Evolutionary conservation across 2,797 vertebrate genomes (phyloP).

Genomic region (Ctenosaura bakeri): DNA sequence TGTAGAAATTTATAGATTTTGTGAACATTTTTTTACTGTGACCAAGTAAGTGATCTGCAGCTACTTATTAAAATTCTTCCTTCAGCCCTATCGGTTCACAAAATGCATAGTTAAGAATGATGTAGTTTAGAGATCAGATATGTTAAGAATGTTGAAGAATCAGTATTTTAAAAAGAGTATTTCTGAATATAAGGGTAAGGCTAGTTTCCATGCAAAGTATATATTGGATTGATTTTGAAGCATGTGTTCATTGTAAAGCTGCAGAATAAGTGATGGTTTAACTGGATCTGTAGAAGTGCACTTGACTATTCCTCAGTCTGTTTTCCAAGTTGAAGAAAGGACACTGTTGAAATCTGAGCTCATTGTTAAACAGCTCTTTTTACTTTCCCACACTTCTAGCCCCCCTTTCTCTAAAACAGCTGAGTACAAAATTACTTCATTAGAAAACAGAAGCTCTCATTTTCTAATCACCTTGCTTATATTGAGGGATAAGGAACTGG

Average conservation of each 20-base stretch:
- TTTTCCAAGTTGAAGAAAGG: conserved; percentile 4
- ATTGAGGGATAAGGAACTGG: not conserved
- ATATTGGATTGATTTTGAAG: not conserved
- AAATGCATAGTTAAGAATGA: not conserved
- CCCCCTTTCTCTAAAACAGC: not conserved
- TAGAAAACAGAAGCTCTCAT: conserved; percentile 9
- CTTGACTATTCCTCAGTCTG: not conserved
- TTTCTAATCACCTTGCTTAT: not conserved
- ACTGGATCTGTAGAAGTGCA: not conserved
- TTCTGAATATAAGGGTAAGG: not conserved
- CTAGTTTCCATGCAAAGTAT: not conserved
- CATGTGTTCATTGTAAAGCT: not conserved
- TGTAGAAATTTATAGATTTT: not conserved
- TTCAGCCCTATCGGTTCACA: not conserved
- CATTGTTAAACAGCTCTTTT: not conserved
- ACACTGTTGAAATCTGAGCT: not conserved
- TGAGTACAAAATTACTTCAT: conserved; percentile 2
- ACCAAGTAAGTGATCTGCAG: not conserved
- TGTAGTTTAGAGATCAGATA: rapidly evolving
- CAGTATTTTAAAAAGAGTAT: not conserved
- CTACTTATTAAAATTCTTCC: not conserved
- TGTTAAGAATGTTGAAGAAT: not conserved
- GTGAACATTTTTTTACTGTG: not conserved
- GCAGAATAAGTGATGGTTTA: not conserved
- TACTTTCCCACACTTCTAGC: not conserved